A percentile compares a stretch with the other conserved stretches of the same genome.
phyloP scores from a whole-genome alignment of 2,113 vertebrate species.

The Alectura lathami region DNA sequence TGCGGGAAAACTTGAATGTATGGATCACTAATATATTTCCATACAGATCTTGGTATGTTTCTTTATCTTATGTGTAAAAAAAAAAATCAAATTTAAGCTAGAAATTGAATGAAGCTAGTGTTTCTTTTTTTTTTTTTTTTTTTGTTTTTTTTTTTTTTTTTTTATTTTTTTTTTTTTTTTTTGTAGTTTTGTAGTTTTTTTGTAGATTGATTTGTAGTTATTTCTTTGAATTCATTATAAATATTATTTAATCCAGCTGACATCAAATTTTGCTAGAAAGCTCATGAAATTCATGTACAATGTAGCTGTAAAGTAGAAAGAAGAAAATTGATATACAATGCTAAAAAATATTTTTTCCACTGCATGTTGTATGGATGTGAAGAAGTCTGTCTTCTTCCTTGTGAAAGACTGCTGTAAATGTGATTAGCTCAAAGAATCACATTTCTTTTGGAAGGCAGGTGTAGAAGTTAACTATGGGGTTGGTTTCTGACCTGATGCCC shows the following conservation, averaged over 20 bases:
- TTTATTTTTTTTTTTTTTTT: too few relatives aligned
- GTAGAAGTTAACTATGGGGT: neutral
- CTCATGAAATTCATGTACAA: neutral
- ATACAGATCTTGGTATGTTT: accelerated
- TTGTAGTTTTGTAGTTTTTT: too few relatives aligned
- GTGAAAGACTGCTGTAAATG: neutral
- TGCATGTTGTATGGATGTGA: neutral
- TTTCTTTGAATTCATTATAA: neutral
- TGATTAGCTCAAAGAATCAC: neutral
- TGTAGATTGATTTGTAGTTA: neutral
- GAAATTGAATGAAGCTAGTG: neutral
- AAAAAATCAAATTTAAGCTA: neutral
- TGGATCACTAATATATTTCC: neutral
- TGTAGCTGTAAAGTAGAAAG: neutral
- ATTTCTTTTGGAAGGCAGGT: neutral
- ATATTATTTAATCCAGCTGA: neutral
- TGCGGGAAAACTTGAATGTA: neutral
- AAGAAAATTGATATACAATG: neutral
- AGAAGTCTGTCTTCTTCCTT: neutral
- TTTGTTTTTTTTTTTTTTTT: too few relatives aligned
- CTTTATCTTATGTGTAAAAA: neutral
- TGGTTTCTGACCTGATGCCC: neutral
- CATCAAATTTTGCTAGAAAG: neutral
- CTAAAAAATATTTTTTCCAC: neutral
- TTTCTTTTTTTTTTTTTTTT: too few relatives aligned